Base-by-base conservation (phyloP, 2,888 invertebrate species). In the Agrochola circellaris region DNA sequence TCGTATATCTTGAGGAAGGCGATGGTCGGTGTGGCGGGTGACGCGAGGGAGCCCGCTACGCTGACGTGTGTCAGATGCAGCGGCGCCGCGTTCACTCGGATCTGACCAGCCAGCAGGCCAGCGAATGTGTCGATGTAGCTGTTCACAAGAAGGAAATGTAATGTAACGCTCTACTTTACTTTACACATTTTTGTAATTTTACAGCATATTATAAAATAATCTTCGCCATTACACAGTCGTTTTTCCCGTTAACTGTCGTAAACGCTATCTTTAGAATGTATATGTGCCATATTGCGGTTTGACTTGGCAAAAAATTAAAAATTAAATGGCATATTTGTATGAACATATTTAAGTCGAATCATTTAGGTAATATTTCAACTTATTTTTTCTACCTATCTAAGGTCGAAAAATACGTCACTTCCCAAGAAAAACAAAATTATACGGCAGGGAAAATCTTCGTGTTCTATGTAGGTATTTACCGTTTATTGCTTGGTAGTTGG, bases 51-150 rank as follows among this genome's bases (percentile, higher is more conserved):
- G 58, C 99, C 99, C 79, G 98, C 97, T 72, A 99, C 98, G 81
- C 98, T 98, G 79, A 99, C 98, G 93, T 98, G 98, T 75, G 99
- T 98, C 82, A 99, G 97, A 93, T 98, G 98, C 56, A 99, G 96
- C 3, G 99, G 98, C 67, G 98, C 98, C 71, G 98, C 98, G 95
- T 99, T 99, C 93, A 99, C 98, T 89, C 98, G 97, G 91, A 99
- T 98, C 91, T 98, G 98, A 65, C 99, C 99, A 11, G 99, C 98
- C 75, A 99, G 97, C 68, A 99, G 97, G 2, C 99, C 99, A 73
- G 99, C 98, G 95, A 99, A 99, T 93, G 99, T 99, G 92, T 98
- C 98, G 87, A 99, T 98, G 96, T 99, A 99, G 95, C 99, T 99
- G 97, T 60, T 13, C 15, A 66, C 9, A 54, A 54, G 2, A 26